Base-by-base conservation (phyloP, 2,113 vertebrate genomes). In the Uropsilus gracilis region DNA sequence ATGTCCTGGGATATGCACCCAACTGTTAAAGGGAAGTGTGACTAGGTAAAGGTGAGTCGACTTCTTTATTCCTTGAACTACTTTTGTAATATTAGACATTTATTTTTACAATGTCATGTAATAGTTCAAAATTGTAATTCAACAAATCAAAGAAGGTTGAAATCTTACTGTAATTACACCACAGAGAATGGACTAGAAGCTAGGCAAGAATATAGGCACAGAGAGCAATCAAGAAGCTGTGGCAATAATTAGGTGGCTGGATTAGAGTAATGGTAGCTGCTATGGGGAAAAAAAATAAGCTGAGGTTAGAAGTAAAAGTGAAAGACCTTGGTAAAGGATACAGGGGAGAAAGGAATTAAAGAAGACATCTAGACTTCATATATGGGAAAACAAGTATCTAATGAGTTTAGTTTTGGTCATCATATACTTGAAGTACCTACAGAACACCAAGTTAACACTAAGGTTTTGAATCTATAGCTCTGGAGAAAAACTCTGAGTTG, bases 51-150 rank as follows among this genome's bases (percentile, higher is more conserved):
- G 44, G 32, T 44, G 44, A 32, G 5, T 39, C 17, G 64, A 59
- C 32, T 69, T 86, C 32, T 91, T 91, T 66, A 37, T 57, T 68
- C 68, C 22, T 81, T 86, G 14, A 82, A 86, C 71, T 85, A 83
- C 2, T 66, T 46, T 26, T 22, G 20, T 18, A 73, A 64, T 6
- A 1, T 34, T 8, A 48, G 32, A 44, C 6, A 48, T 55, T 86
- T 86, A 34, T 16, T 89, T 75, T 94, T 48, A 81, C 20, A 66
- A 53, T 42, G 26, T 17, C 26, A 50, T 42, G 61, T 5, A 78
- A 8, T 82, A 55, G 83, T 57, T 80, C 53, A 55, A 86, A 68
- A 68, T 87, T 86, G 53, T 48, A 80, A 89, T 61, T 50, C 59
- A 50, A 68, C n/a, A 61, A 44, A 78, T 48, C 59, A 66, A 61